Conservation (phyloP, 2,888 invertebrate genomes). For the Drosophila paracracens region DNA sequence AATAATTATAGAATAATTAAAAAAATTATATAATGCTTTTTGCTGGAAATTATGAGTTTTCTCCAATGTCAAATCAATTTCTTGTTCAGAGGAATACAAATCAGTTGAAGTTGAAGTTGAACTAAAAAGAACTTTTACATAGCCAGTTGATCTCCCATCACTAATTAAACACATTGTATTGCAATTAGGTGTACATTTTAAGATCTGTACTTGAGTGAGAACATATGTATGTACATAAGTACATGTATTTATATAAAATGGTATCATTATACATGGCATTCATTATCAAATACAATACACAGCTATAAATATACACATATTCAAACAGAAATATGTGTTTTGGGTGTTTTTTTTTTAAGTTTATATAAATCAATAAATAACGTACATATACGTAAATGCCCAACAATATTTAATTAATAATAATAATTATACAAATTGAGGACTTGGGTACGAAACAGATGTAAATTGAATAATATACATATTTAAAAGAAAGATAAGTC, state of each 20-base stretch:
- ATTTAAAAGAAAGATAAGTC: constrained; percentile 3
- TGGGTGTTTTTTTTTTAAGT: not conserved
- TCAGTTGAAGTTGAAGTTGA: not conserved
- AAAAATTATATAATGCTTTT: not conserved
- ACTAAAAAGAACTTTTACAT: not conserved
- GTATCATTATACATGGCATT: constrained; percentile 35
- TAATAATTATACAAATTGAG: constrained; percentile 1
- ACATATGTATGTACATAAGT: constrained; percentile 10
- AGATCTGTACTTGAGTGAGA: constrained; percentile 6
- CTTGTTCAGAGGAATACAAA: not conserved
- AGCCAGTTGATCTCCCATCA: not conserved
- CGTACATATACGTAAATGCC: constrained; percentile 34
- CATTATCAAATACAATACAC: constrained; percentile 29
- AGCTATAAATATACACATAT: constrained; percentile 20
- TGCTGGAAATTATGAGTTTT: not conserved
- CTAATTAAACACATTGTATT: constrained; percentile 28
- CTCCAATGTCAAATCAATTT: not conserved
- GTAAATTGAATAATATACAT: constrained; percentile 6
- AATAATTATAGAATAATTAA: not conserved
- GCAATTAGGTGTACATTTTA: constrained; percentile 21
- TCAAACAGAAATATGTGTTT: constrained; percentile 5
- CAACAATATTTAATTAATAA: constrained; percentile 19
- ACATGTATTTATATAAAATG: constrained; percentile 18
- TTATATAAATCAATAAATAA: constrained; percentile 17
- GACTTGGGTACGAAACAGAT: not conserved